These are phyloP conservation scores for Oceanodroma tethys DNA, from an alignment of 2,113 vertebrate genomes.

Conservation along the genomic window DNA sequence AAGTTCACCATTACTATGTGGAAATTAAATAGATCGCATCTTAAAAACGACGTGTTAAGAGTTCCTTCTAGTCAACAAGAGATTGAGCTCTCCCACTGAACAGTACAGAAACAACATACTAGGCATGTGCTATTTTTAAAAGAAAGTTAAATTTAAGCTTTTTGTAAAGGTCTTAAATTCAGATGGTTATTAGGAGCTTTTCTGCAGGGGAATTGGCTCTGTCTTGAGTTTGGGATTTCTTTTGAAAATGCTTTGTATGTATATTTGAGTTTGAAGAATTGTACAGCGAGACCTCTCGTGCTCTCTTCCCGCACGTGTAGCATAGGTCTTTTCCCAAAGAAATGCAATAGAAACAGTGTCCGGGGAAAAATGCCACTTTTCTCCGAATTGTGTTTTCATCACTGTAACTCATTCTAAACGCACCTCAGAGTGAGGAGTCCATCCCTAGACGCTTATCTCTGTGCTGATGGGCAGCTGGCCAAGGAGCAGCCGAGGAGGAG, in stretches of 20 bases:
- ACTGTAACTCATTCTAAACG: neutral
- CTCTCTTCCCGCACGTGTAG: accelerated
- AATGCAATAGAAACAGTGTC: neutral
- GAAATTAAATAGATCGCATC: neutral
- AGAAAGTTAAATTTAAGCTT: neutral
- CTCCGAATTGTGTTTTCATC: neutral
- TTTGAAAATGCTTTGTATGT: neutral
- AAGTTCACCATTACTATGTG: accelerated
- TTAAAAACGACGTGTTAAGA: neutral
- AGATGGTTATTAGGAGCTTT: neutral
- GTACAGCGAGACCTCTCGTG: neutral
- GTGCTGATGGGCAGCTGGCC: conserved; percentile 14
- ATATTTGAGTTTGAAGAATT: neutral
- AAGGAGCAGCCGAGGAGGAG: neutral
- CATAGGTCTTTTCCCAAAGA: neutral
- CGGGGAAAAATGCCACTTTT: neutral
- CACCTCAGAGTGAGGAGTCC: neutral
- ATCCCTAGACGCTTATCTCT: neutral
- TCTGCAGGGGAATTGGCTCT: neutral
- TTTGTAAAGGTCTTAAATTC: neutral
- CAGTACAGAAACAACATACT: neutral
- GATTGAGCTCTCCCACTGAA: neutral
- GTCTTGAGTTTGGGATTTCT: neutral
- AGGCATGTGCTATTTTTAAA: neutral
- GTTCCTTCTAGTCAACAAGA: neutral